Conservation (phyloP, 1,140 invertebrate genomes). For the Brachionus paranguensis region DNA sequence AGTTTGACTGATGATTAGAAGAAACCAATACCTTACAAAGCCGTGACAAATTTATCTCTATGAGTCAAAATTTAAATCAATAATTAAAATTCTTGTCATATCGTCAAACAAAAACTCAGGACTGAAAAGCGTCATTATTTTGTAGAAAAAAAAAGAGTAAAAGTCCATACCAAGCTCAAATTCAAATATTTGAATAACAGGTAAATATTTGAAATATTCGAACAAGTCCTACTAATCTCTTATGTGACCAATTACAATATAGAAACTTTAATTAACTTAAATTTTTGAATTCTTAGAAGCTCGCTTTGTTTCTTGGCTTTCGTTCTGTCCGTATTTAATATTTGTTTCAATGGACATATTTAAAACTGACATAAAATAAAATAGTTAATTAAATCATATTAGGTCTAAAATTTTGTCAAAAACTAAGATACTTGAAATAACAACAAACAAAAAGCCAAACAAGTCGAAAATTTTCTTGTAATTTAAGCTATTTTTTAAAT, state of each 20-base stretch:
- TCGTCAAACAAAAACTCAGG: neutral
- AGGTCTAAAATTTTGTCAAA: neutral
- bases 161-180: neutral
- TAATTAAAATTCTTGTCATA: conserved; percentile 21
- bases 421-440: neutral
- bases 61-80: neutral
- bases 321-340: neutral
- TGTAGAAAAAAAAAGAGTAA: neutral
- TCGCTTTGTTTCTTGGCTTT: neutral
- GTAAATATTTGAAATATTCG: conserved; percentile 24
- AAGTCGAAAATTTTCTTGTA: neutral
- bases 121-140: neutral
- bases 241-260: neutral
- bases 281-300: neutral
- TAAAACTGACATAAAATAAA: neutral
- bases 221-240: neutral
- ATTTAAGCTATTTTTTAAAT: neutral
- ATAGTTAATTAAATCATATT: conserved; percentile 35
- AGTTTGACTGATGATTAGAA: neutral
- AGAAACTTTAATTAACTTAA: conserved; percentile 7
- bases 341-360: neutral
- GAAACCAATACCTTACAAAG: neutral
- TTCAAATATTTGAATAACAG: conserved; percentile 24
- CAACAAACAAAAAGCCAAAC: neutral
- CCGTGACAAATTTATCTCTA: neutral